phyloP scores from a whole-genome alignment of 1,140 invertebrate genomes.

The Zaprionus africanus region DNA sequence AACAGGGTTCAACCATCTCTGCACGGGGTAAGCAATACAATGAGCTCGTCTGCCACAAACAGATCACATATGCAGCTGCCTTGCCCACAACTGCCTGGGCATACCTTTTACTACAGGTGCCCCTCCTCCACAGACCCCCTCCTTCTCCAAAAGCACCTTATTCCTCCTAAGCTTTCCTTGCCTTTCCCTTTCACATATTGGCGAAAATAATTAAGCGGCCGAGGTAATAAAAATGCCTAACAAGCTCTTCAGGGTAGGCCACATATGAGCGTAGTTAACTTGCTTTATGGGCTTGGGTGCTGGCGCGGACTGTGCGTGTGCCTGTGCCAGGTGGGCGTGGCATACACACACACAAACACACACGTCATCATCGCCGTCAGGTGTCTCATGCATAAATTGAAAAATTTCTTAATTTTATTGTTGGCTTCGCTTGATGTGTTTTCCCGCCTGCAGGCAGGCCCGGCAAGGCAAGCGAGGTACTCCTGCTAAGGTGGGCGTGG shows the following conservation, averaged over 20 bases:
- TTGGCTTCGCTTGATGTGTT: constrained; percentile 54
- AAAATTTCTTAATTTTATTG: constrained; percentile 82
- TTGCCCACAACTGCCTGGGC: neutral
- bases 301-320: neutral
- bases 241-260: constrained; percentile 51
- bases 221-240: constrained; percentile 75
- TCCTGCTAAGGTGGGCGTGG: constrained; percentile 4
- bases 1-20: too few species aligned
- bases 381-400: constrained; percentile 78
- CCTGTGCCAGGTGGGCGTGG: constrained; percentile 33
- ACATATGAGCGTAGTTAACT: constrained; percentile 22
- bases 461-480: too few species aligned
- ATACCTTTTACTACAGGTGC: neutral
- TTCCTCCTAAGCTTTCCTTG: too few species aligned
- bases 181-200: constrained; percentile 8
- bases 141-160: neutral
- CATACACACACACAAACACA: constrained; percentile 16
- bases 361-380: constrained; percentile 50
- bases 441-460: constrained; percentile 6
- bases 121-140: neutral
- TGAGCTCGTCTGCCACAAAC: neutral
- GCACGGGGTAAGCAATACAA: neutral
- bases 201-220: constrained; percentile 69
- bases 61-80: neutral
- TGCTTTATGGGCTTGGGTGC: neutral